phyloP scores from a whole-genome alignment of 2,113 vertebrate species.

The Ptilorrhoa leucosticta region DNA sequence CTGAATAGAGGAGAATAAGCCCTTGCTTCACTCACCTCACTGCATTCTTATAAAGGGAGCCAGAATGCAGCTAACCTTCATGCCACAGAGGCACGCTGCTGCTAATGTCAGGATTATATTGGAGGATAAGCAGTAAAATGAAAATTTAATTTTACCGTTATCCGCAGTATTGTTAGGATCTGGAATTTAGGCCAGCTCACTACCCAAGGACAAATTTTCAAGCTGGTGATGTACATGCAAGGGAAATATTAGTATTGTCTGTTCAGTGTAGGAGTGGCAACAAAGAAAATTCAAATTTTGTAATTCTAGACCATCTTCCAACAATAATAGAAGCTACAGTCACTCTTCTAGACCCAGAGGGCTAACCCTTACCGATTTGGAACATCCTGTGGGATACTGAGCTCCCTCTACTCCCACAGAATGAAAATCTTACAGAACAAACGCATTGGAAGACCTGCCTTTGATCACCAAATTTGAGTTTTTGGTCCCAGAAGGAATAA shows the following conservation, averaged over 20 bases:
- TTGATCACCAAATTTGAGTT: not conserved
- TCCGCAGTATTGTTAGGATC: not conserved
- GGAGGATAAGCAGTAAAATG: not conserved
- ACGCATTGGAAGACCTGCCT: not conserved
- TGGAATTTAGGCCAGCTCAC: not conserved
- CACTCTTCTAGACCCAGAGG: not conserved
- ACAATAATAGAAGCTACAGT: not conserved
- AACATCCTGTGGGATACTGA: not conserved
- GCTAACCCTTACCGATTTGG: not conserved
- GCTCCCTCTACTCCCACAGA: not conserved
- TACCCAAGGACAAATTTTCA: not conserved
- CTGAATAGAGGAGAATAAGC: not conserved
- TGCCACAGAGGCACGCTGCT: not conserved
- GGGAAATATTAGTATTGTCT: not conserved
- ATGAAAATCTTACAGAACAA: not conserved
- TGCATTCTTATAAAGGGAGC: not conserved
- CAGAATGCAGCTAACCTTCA: not conserved
- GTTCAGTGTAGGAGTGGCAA: not conserved
- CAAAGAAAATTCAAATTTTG: not conserved
- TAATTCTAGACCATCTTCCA: not conserved
- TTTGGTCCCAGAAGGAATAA: not conserved
- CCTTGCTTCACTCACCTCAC: not conserved
- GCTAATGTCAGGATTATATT: not conserved
- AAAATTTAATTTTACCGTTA: not conserved
- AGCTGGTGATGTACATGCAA: not conserved